Evolutionary conservation across 2,888 invertebrate genomes (phyloP), one percentile per base, ranked within the genome.

Genomic region (Drosophila mimetica): DNA sequence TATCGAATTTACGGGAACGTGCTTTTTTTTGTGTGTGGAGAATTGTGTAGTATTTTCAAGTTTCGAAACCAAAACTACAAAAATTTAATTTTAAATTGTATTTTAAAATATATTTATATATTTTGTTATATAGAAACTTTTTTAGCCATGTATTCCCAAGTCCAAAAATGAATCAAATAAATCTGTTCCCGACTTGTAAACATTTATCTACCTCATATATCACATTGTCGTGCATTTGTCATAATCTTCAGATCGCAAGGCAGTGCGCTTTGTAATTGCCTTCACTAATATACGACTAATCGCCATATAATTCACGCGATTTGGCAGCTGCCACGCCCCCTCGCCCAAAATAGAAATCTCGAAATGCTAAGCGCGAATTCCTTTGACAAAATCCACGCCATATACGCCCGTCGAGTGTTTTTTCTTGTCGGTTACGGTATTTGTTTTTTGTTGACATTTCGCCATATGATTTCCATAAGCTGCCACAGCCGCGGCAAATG

Each of bases 391-490:
- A 60, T 59, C 60, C 60, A 44, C 11, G 60, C 60, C 79, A 85
- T 82, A 82, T 75, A 83, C 47, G 63, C 28, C 48, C 61, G 65
- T 41, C 63, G 48, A 54, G 72, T 53, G 46, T 80, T 83, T 59
- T 57, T 59, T 67, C 34, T 18, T 55, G 46, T 66, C 39, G 67
- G 44, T 47, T 66, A 39, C 34, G 66, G 66, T 66, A 46, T 59
- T 58, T 65, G 36, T 64, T 64, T 70, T 53, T 54, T 72, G 84
- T 83, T 82, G 86, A 86, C 81, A 86, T 86, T 82, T 84, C 72
- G 76, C 84, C 84, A 76, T 86, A 80, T 82, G 81, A 82, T 82
- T 82, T 82, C 81, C 86, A 82, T 82, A 82, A 86, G 86, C 78
- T 82, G 81, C 84, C 84, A 86, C 77, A 83, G 81, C 80, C 81